phyloP scores from a whole-genome alignment of 1,140 invertebrate genomes.

The Charaxes varanes region DNA sequence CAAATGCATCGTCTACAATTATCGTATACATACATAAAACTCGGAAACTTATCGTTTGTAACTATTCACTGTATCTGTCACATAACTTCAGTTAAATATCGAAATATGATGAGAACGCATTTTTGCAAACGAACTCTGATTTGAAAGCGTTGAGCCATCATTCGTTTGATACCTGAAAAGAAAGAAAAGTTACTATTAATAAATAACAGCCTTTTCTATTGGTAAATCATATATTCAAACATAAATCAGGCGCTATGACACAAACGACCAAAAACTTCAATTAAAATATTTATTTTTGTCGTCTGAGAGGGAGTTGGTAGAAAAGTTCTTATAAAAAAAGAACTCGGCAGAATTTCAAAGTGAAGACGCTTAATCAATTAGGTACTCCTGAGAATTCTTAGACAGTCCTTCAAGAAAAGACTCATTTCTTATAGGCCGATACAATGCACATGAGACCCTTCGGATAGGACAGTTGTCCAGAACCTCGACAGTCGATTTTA shows the following conservation, averaged over 20 bases:
- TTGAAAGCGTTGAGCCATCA: constrained; percentile 1
- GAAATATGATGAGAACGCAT: constrained; percentile 9
- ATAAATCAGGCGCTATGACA: background rate
- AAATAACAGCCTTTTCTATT: background rate
- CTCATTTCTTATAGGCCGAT: too few relatives aligned
- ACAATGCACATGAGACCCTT: too few relatives aligned
- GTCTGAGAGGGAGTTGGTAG: too few relatives aligned
- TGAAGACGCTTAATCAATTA: too few relatives aligned
- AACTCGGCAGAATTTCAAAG: too few relatives aligned
- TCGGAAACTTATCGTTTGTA: constrained; percentile 25
- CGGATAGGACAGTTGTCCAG: too few relatives aligned
- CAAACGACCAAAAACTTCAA: too few relatives aligned
- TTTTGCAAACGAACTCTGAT: constrained; percentile 4
- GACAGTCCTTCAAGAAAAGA: too few relatives aligned
- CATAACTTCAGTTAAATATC: constrained; percentile 34
- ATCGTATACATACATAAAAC: constrained; percentile 23
- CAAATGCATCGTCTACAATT: constrained; percentile 76
- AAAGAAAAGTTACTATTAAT: background rate
- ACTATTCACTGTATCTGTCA: constrained; percentile 41
- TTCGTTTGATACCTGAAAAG: constrained; percentile 14
- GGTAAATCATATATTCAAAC: background rate
- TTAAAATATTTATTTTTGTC: too few relatives aligned
- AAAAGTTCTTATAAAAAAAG: too few relatives aligned
- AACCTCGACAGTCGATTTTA: too few relatives aligned
- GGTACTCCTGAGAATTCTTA: too few relatives aligned